A percentile compares a stretch with the other conserved stretches of the same genome.
These are phyloP conservation scores for Drosophila subobscura DNA, from an alignment of 1,140 invertebrate genomes.

Conservation along the genomic window DNA sequence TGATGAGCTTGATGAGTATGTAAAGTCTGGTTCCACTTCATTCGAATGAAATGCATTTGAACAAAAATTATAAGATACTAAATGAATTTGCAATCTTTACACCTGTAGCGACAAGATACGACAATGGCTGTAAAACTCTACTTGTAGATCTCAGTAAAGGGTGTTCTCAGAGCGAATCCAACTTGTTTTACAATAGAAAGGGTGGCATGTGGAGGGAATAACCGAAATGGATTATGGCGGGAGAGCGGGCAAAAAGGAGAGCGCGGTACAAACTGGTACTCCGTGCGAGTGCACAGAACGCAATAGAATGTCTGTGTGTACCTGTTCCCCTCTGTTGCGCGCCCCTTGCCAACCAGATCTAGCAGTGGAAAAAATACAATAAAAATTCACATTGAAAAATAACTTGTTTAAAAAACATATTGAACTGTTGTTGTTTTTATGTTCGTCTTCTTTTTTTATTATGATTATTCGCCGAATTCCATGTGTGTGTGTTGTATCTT, in stretches of 20 bases:
- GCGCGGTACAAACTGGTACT: constrained; percentile 50
- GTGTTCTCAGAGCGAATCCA: no score
- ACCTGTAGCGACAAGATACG: no score
- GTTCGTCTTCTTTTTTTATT: constrained; percentile 35
- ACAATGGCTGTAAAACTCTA: no score
- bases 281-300: constrained; percentile 44
- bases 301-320: constrained; percentile 32
- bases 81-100: no score
- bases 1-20: no score
- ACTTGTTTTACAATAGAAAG: no score
- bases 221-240: no score
- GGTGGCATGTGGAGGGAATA: constrained; percentile 4
- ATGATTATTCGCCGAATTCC: constrained; percentile 64
- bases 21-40: no score
- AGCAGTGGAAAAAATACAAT: constrained; percentile 28
- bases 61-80: no score
- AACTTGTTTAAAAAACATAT: constrained; percentile 76
- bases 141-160: no score
- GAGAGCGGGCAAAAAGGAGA: constrained; percentile 3
- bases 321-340: not conserved
- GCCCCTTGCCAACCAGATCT: constrained; percentile 17
- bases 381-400: constrained; percentile 6
- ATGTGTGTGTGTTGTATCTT: constrained; percentile 76
- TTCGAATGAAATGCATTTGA: no score
- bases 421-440: constrained; percentile 43